Evolutionary conservation across 2,113 vertebrate species (phyloP).

Genomic region (Physeter macrocephalus): DNA sequence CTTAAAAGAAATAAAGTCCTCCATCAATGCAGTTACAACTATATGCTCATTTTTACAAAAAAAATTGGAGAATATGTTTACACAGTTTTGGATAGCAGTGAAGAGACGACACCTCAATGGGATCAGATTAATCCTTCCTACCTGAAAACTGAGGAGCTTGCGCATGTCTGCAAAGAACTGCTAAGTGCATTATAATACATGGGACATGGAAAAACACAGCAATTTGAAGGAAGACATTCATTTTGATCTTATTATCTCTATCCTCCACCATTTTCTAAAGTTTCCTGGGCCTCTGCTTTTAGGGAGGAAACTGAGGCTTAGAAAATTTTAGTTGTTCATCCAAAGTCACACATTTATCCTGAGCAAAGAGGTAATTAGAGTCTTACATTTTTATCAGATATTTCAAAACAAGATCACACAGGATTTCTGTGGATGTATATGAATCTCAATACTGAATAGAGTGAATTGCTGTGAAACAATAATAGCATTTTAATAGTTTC

Average conservation of each 20-base stretch:
- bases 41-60: not conserved
- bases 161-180: not conserved
- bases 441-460: not conserved
- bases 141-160: not conserved
- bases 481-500: not conserved
- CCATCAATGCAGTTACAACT: not conserved
- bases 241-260: not conserved
- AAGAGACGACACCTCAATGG: fast-evolving
- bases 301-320: not conserved
- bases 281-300: not conserved
- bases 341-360: not conserved
- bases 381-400: not conserved
- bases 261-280: not conserved
- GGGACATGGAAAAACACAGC: fast-evolving
- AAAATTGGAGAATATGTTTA: not conserved
- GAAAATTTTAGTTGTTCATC: not conserved
- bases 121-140: not conserved
- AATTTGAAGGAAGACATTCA: not conserved
- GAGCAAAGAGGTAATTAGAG: not conserved
- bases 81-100: fast-evolving
- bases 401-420: not conserved
- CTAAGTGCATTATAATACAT: not conserved
- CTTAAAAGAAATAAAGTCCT: not conserved
- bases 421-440: not conserved
- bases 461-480: not conserved